phyloP scores from a whole-genome alignment of 2,797 vertebrate genomes.

The Acestrorhynchus altus region DNA sequence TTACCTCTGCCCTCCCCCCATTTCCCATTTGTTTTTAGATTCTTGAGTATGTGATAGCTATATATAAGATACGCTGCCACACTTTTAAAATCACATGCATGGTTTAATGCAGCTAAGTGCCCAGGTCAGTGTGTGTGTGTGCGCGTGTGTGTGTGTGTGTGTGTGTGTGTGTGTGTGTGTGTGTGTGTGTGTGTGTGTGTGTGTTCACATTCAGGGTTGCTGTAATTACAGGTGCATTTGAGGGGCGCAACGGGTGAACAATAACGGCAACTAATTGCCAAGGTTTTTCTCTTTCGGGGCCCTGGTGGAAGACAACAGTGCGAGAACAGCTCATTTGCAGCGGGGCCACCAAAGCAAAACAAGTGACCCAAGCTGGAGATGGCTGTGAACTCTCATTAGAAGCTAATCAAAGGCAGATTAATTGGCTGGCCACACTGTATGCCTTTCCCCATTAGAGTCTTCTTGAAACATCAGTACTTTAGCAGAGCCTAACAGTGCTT shows the following conservation, averaged over 20 bases:
- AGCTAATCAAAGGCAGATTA: conserved; percentile 64
- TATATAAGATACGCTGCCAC: not conserved
- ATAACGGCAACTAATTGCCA: conserved; percentile 61
- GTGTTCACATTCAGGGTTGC: conserved; percentile 31
- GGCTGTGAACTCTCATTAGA: conserved; percentile 61
- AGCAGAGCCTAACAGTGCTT: conserved; percentile 12
- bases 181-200: conserved; percentile 11
- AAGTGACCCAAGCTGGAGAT: conserved; percentile 62
- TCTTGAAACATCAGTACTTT: conserved; percentile 36
- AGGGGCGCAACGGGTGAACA: conserved; percentile 58
- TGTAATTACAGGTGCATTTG: conserved; percentile 67
- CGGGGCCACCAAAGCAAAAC: conserved; percentile 58
- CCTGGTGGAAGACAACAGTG: conserved; percentile 47
- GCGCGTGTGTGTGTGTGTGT: conserved; percentile 14
- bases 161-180: not conserved
- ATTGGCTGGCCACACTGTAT: conserved; percentile 52
- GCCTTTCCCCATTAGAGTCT: conserved; percentile 47
- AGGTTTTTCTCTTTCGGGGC: conserved; percentile 59
- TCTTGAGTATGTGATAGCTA: conserved; percentile 15
- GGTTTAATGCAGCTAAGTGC: not conserved
- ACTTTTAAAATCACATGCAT: conserved; percentile 1
- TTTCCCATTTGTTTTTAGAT: conserved; percentile 46
- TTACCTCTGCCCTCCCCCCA: conserved; percentile 46
- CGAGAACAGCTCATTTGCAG: conserved; percentile 60
- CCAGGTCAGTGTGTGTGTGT: not conserved